These are phyloP conservation scores for Amphipyra tragopoginis DNA, from an alignment of 2,888 invertebrate genomes.

Conservation along the genomic window DNA sequence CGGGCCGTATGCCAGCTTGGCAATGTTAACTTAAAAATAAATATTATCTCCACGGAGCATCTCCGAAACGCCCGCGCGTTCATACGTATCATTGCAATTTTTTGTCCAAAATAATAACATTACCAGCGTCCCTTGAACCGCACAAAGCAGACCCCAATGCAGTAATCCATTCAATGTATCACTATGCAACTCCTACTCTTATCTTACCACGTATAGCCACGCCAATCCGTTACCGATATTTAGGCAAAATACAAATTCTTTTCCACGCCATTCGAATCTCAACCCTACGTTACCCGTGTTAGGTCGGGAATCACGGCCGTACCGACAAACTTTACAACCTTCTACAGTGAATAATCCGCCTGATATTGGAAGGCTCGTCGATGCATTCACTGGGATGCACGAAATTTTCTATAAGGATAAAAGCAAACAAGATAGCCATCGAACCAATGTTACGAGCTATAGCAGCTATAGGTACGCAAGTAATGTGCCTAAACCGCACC, in stretches of 20 bases:
- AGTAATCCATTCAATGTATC: conserved; percentile 87
- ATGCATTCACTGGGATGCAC: conserved; percentile 88
- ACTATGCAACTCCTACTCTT: conserved; percentile 82
- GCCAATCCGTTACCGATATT: conserved; percentile 89
- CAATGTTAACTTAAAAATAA: conserved; percentile 49
- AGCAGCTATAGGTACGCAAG: conserved; percentile 58
- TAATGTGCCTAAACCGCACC: conserved; percentile 57
- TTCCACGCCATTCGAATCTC: conserved; percentile 63
- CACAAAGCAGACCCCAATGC: conserved; percentile 76
- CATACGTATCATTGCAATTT: conserved; percentile 38
- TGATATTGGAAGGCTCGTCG: conserved; percentile 88
- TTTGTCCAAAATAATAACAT: conserved; percentile 62
- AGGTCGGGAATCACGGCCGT: conserved; percentile 66
- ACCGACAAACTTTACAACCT: conserved; percentile 77
- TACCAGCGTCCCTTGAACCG: conserved; percentile 51
- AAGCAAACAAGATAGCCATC: conserved; percentile 89
- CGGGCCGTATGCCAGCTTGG: conserved; percentile 53
- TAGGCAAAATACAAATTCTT: conserved; percentile 87
- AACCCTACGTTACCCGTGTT: conserved; percentile 64
- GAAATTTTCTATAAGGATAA: conserved; percentile 90
- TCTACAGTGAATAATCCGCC: conserved; percentile 85
- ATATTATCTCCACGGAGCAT: conserved; percentile 39
- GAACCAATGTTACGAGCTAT: conserved; percentile 79
- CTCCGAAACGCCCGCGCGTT: conserved; percentile 19
- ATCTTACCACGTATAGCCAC: conserved; percentile 84